A percentile compares a stretch with the other conserved stretches of the same genome.
Conservation (phyloP, 2,113 vertebrate species). For the Uropsilus gracilis region DNA sequence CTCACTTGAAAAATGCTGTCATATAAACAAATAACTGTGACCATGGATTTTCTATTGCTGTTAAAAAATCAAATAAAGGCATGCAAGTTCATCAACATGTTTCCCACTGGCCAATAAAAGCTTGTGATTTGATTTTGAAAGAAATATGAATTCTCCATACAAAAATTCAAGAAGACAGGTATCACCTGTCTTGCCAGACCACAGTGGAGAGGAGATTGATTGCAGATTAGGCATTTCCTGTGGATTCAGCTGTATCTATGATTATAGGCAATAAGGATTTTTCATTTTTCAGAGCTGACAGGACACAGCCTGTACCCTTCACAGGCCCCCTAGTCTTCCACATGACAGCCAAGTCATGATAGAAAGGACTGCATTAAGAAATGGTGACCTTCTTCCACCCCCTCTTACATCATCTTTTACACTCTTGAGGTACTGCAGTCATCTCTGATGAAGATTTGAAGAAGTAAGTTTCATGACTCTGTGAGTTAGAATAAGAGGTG, state of each 20-base stretch:
- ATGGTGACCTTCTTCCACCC: not conserved
- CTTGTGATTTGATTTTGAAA: not conserved
- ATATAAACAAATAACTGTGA: constrained; percentile 14
- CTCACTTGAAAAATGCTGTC: not conserved
- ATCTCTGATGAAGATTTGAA: not conserved
- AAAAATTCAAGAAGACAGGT: constrained; percentile 58
- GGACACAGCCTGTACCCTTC: not conserved
- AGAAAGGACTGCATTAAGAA: not conserved
- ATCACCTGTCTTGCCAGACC: constrained; percentile 68
- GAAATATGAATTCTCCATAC: constrained; percentile 39
- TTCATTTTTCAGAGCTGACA: constrained; percentile 49
- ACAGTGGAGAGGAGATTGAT: constrained; percentile 11
- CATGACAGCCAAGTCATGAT: not conserved
- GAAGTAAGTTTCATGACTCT: not conserved
- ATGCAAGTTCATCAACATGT: not conserved
- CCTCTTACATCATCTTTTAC: not conserved
- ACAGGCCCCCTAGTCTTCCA: not conserved
- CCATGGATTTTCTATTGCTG: not conserved
- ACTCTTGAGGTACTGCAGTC: not conserved
- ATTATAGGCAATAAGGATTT: not conserved
- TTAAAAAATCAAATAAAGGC: not conserved
- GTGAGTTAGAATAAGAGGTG: not conserved
- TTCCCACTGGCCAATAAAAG: not conserved
- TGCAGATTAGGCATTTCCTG: constrained; percentile 51
- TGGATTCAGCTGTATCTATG: constrained; percentile 46